Base-by-base conservation (phyloP, 1,140 invertebrate genomes). In the Tetragonula clypearis region DNA sequence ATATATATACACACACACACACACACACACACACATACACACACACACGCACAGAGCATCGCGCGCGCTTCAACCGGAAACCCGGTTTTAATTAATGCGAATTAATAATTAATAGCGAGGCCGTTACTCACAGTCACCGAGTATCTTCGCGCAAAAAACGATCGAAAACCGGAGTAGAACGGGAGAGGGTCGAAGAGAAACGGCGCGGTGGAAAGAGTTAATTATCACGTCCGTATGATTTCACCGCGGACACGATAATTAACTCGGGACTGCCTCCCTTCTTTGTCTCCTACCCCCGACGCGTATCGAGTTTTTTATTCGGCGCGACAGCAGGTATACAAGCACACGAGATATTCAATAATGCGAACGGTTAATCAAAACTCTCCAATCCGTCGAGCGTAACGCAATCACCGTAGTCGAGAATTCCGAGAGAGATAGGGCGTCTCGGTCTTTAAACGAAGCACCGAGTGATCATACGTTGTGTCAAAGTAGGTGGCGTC, bases 211-310 rank as follows among this genome's bases (percentile, higher is more conserved):
- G 60, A 69, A 78, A 62, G 80, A 83, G 73, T 82, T 86, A 86
- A 72, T 76, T 86, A 77, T 77, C 80, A 81, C 80, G 79, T 71
- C 41, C n/a, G 72, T 82, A 71, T 58, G 81, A 86, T 71, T 79
- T 56, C 82, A 26, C 41, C 49, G 56, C 68, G 82, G 58, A 62
- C 82, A 23, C 77, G 77, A 84, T 84, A 84, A 84, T 84, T 79
- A 84, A 84, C 68, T 12, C 56, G 1, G 14, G 65, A 3, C 11
- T 30, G 53, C 30, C 26, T 53, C 8, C n/a, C 53, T n/a, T 49
- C 8, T n/a, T 35, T 41, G 19, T 69, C 19, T 11, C 19, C 12
- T 12, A 11, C 17, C 14, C 26, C 2, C 41, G 0, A 49, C 23
- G 12, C 9, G 30, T 30, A 30, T 30, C 30, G 17, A 2, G 2